Conservation (phyloP, 2,113 vertebrate genomes). For the Natator depressus region DNA sequence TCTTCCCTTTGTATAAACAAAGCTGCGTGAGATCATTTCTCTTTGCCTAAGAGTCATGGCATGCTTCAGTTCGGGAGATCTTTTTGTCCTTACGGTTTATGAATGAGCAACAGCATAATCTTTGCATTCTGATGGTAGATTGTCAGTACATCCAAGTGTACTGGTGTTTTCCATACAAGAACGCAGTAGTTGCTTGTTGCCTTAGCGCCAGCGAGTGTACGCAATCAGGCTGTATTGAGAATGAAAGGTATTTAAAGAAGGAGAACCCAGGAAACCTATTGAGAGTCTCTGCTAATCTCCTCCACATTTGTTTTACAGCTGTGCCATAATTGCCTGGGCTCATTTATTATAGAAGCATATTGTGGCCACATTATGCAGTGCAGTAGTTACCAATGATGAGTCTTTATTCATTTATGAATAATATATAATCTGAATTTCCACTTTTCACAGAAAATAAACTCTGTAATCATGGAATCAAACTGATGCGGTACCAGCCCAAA, state of each 20-base stretch:
- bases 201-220: constrained; percentile 17
- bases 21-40: not conserved
- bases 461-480: constrained; percentile 9
- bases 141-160: constrained; percentile 29
- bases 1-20: not conserved
- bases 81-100: not conserved
- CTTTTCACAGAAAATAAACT: not conserved
- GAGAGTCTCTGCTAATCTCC: constrained; percentile 54
- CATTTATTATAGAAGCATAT: constrained; percentile 49
- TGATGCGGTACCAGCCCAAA: constrained; percentile 16
- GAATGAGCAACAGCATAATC: not conserved
- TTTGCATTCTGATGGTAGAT: not conserved
- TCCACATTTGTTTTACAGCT: constrained; percentile 56
- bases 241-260: constrained; percentile 66
- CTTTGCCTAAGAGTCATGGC: not conserved
- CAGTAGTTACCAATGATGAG: constrained; percentile 2
- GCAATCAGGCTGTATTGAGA: constrained; percentile 67
- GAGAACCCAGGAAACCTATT: constrained; percentile 57
- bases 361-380: constrained; percentile 43
- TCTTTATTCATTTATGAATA: constrained; percentile 60
- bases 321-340: constrained; percentile 61
- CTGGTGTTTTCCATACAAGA: not conserved
- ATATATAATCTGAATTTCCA: constrained; percentile 34
- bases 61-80: not conserved
- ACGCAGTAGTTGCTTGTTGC: constrained; percentile 32